Evolutionary conservation across 92 coral and sea anemone species (phyloP).

Genomic region (Ricordea florida): DNA sequence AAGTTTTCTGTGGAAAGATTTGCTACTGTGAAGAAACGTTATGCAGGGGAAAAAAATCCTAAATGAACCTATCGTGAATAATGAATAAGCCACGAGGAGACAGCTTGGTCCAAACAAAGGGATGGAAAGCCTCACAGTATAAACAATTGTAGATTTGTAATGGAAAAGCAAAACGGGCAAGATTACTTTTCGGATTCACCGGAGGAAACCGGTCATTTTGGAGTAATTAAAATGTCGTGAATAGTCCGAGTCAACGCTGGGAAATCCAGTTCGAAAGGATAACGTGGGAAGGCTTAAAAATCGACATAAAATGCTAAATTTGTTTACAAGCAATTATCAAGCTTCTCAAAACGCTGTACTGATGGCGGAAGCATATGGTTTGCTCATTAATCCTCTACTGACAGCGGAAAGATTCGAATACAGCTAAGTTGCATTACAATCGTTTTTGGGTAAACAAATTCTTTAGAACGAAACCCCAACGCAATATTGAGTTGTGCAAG

Average conservation of each 20-base stretch:
- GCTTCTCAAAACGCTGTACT: constrained; percentile 16
- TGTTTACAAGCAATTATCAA: constrained; percentile 82
- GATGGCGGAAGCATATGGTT: constrained; percentile 76
- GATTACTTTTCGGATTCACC: constrained; percentile 7
- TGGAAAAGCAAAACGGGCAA: neutral
- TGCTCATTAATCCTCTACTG: constrained; percentile 83
- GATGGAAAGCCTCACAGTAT: neutral
- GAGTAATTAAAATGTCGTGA: constrained; percentile 11
- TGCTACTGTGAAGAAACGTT: constrained; percentile 1
- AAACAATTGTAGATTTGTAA: neutral
- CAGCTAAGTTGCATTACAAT: constrained; percentile 72
- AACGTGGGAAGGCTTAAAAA: constrained; percentile 12
- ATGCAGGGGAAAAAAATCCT: too few species aligned
- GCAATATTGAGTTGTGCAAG: neutral
- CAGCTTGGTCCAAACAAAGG: too few species aligned
- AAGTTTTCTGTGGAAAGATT: constrained; percentile 37
- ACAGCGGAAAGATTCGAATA: constrained; percentile 76
- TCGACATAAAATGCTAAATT: constrained; percentile 56
- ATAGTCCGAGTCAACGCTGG: neutral
- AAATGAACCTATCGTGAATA: too few species aligned
- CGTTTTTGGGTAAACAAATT: constrained; percentile 63
- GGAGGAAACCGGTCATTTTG: constrained; percentile 4
- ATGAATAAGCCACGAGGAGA: too few species aligned
- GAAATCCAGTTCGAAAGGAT: constrained; percentile 1
- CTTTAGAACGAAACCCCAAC: neutral